Evolutionary conservation across 1,140 invertebrate genomes (phyloP).

Genomic region (Drosophila auraria): DNA sequence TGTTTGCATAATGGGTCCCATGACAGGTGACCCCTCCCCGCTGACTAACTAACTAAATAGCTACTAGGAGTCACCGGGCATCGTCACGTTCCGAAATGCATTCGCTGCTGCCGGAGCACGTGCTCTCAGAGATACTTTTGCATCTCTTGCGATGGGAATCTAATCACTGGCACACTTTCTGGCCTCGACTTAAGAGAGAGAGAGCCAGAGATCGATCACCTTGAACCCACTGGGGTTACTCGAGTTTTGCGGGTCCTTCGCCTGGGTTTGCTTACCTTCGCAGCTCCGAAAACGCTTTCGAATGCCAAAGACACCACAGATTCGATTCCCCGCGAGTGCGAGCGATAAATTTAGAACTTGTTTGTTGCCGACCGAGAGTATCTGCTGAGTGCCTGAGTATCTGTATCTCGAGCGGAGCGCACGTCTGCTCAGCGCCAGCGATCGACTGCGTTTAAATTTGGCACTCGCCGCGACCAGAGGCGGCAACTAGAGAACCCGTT

Average conservation of each 20-base stretch:
- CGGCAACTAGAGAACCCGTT: constrained; percentile 8
- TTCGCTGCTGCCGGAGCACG: constrained; percentile 1
- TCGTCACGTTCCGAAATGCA: constrained; percentile 28
- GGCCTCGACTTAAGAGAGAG: background rate
- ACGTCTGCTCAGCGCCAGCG: constrained; percentile 77
- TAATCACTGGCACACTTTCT: constrained; percentile 11
- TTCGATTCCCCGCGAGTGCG: constrained; percentile 66
- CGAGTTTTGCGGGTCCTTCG: constrained; percentile 24
- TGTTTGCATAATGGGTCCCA: constrained; percentile 56
- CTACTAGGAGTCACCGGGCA: constrained; percentile 18
- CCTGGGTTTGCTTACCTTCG: constrained; percentile 68
- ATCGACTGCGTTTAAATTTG: constrained; percentile 70
- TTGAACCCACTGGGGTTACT: constrained; percentile 50
- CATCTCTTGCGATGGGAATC: no score
- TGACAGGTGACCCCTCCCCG: constrained; percentile 48
- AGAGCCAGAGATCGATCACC: constrained; percentile 40
- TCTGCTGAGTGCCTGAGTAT: constrained; percentile 51
- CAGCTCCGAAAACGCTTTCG: constrained; percentile 64
- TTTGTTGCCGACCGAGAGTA: constrained; percentile 61
- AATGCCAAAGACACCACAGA: constrained; percentile 62
- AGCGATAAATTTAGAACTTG: constrained; percentile 81
- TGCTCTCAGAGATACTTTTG: constrained; percentile 6
- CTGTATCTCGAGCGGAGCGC: constrained; percentile 60
- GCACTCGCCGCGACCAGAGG: constrained; percentile 49
- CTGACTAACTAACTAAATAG: constrained; percentile 1